Evolutionary conservation across 2,888 invertebrate species (phyloP).

Genomic region (Eurytoma californica): DNA sequence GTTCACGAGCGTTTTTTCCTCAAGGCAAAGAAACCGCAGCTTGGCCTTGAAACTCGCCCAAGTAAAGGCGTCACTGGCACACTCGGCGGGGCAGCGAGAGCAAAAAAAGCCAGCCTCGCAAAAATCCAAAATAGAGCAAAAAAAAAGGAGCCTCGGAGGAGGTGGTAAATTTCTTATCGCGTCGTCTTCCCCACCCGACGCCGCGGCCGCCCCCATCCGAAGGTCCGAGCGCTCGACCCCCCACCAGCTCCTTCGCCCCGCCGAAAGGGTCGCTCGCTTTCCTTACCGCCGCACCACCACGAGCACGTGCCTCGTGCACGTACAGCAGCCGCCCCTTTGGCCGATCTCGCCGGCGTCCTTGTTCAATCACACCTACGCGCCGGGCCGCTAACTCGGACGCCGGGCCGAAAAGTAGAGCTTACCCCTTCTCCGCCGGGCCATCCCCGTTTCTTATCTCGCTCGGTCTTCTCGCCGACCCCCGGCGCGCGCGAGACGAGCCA

Average conservation of each 20-base stretch:
- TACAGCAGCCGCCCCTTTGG: constrained; percentile 48
- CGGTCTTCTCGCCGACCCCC: constrained; percentile 11
- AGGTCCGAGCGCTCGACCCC: not conserved
- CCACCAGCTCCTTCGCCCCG: constrained; percentile 26
- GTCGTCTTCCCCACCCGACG: constrained; percentile 26
- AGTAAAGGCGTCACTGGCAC: constrained; percentile 17
- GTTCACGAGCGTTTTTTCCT: not conserved
- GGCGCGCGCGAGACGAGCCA: too few relatives aligned
- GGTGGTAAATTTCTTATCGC: constrained; percentile 43
- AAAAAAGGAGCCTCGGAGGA: not conserved
- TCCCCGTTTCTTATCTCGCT: constrained; percentile 44
- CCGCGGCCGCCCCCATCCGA: not conserved
- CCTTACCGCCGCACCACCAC: constrained; percentile 14
- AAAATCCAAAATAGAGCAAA: not conserved
- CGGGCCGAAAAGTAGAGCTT: constrained; percentile 41
- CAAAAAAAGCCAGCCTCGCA: not conserved
- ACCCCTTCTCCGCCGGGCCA: constrained; percentile 36
- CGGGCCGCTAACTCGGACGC: constrained; percentile 9
- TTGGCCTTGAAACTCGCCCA: constrained; percentile 43
- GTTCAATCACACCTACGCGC: constrained; percentile 29
- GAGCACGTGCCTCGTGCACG: constrained; percentile 27
- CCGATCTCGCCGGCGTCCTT: constrained; percentile 35
- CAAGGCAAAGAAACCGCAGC: not conserved
- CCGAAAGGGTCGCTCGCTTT: constrained; percentile 27
- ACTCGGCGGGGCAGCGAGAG: not conserved